phyloP scores from a whole-genome alignment of 2,113 vertebrate genomes.

The Struthio camelus region DNA sequence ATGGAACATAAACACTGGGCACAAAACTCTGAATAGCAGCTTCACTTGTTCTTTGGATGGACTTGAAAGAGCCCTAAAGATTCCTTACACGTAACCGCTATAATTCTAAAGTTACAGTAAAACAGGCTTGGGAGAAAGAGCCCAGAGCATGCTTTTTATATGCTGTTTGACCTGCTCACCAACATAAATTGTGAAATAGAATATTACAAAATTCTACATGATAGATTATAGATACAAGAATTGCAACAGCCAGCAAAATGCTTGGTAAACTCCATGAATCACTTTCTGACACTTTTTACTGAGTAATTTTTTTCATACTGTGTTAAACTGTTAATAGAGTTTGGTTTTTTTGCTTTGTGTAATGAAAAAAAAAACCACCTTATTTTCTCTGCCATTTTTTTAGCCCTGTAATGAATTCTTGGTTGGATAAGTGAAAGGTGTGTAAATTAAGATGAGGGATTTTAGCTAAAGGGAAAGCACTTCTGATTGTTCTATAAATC shows the following conservation, averaged over 20 bases:
- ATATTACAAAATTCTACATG: slow-evolving; percentile 53
- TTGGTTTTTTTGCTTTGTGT: slow-evolving; percentile 60
- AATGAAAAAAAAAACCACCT: slow-evolving; percentile 39
- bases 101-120: slow-evolving; percentile 80
- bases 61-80: slow-evolving; percentile 80
- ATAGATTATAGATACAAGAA: slow-evolving; percentile 60
- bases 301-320: slow-evolving; percentile 59
- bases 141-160: slow-evolving; percentile 68
- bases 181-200: slow-evolving; percentile 58
- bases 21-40: slow-evolving; percentile 80
- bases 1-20: slow-evolving; percentile 85
- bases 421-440: slow-evolving; percentile 30
- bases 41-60: slow-evolving; percentile 80
- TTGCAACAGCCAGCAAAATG: slow-evolving; percentile 55
- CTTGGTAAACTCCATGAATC: slow-evolving; percentile 54
- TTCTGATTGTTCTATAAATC: slow-evolving; percentile 39
- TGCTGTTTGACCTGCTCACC: slow-evolving; percentile 65
- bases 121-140: slow-evolving; percentile 64
- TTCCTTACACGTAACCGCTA: slow-evolving; percentile 75
- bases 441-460: slow-evolving; percentile 9
- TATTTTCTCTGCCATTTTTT: slow-evolving; percentile 49
- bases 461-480: slow-evolving; percentile 37
- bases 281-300: slow-evolving; percentile 68
- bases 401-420: slow-evolving; percentile 34
- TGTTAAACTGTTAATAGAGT: slow-evolving; percentile 72